Percentiles rank a stretch among this genome's conserved stretches.
Evolutionary conservation across 2,888 invertebrate species (phyloP).

Genomic region (Agrochola litura): DNA sequence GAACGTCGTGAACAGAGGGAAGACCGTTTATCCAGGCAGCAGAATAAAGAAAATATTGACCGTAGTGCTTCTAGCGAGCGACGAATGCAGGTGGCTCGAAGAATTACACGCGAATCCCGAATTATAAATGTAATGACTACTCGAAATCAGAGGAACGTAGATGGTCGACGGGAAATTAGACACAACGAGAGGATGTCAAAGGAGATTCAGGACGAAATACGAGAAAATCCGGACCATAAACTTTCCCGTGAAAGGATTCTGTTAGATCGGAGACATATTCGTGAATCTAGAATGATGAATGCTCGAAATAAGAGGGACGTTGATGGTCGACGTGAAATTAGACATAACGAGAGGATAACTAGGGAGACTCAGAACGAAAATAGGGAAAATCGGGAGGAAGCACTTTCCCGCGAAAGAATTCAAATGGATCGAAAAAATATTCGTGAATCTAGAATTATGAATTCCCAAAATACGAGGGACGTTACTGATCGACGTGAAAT

Average conservation of each 20-base stretch:
- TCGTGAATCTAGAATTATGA: slow-evolving; percentile 19
- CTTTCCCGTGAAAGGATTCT: slow-evolving; percentile 21
- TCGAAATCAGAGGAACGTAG: slow-evolving; percentile 17
- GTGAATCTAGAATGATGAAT: slow-evolving; percentile 32
- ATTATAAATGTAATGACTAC: slow-evolving; percentile 11
- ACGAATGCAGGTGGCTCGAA: slow-evolving; percentile 23
- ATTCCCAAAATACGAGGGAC: not conserved
- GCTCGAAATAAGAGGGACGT: not conserved
- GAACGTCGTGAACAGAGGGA: slow-evolving; percentile 34
- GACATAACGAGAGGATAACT: slow-evolving; percentile 4
- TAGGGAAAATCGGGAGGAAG: slow-evolving; percentile 1
- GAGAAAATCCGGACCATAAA: slow-evolving; percentile 18
- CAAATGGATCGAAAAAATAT: slow-evolving; percentile 18
- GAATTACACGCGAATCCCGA: slow-evolving; percentile 40
- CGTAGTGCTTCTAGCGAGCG: slow-evolving; percentile 34
- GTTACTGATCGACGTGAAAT: slow-evolving; percentile 12
- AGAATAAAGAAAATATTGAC: slow-evolving; percentile 42
- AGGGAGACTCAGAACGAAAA: not conserved
- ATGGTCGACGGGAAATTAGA: slow-evolving; percentile 18
- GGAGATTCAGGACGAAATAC: slow-evolving; percentile 9
- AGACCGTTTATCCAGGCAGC: slow-evolving; percentile 28
- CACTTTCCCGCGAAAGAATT: slow-evolving; percentile 20
- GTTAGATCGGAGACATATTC: slow-evolving; percentile 28
- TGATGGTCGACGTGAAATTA: not conserved
- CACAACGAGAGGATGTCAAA: slow-evolving; percentile 8